Evolutionary conservation across 2,113 vertebrate genomes (phyloP).

Genomic region (Caloenas nicobarica): DNA sequence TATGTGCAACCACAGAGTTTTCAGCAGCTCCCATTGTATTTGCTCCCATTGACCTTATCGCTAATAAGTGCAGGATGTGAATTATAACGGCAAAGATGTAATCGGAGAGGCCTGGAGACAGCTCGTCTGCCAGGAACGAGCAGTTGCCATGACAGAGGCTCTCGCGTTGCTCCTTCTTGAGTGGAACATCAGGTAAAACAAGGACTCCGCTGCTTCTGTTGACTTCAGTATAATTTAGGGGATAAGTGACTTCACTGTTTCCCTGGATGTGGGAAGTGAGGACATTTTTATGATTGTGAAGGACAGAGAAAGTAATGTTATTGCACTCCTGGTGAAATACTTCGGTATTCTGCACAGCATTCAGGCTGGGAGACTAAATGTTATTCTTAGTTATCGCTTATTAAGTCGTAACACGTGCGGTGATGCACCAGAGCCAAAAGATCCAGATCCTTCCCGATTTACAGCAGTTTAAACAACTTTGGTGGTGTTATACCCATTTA

Average conservation of each 20-base stretch:
- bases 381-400: conserved; percentile 18
- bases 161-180: background rate
- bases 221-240: background rate
- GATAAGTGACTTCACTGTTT: background rate
- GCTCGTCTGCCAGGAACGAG: conserved; percentile 38
- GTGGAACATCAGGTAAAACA: conserved; percentile 34
- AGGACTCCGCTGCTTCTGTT: background rate
- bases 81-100: conserved; percentile 55
- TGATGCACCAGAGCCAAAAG: background rate
- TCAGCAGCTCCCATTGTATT: conserved; percentile 62
- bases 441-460: background rate
- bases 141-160: conserved; percentile 44
- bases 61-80: conserved; percentile 62
- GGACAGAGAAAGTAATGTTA: background rate
- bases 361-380: background rate
- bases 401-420: background rate
- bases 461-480: background rate
- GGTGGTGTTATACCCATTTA: background rate
- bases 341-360: background rate
- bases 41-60: conserved; percentile 48
- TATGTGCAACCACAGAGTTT: conserved; percentile 48
- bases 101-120: conserved; percentile 61
- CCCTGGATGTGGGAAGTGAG: background rate
- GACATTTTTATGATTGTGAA: background rate
- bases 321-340: background rate